Conservation (phyloP, 92 coral and sea anemone genomes). For the Siderastrea radians region DNA sequence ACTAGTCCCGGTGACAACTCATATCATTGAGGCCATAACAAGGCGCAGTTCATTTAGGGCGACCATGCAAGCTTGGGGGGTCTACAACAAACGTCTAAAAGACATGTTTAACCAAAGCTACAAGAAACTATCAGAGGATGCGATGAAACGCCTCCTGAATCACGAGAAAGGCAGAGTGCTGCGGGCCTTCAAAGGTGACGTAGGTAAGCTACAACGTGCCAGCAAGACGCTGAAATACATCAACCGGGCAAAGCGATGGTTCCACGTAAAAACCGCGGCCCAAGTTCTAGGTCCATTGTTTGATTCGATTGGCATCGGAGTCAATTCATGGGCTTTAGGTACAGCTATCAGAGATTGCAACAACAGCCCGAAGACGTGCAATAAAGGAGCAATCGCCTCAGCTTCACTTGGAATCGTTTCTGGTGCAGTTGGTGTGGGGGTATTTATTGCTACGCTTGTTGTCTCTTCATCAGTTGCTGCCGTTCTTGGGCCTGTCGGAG, state of each 20-base stretch:
- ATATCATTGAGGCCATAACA: not conserved
- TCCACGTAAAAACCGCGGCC: not conserved
- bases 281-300: conserved; percentile 8
- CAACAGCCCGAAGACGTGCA: not conserved
- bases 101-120: not conserved
- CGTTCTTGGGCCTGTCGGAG: not conserved
- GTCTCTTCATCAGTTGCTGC: not conserved
- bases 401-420: not conserved
- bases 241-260: conserved; percentile 11
- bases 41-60: not conserved
- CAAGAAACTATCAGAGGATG: not conserved
- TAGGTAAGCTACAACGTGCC: not conserved
- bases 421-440: not conserved
- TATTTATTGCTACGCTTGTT: not conserved
- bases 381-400: not conserved
- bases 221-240: conserved; percentile 14
- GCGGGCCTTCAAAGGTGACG: not conserved
- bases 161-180: not conserved
- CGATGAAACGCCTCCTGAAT: not conserved
- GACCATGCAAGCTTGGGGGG: conserved; percentile 16
- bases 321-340: conserved; percentile 21
- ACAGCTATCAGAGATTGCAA: not conserved
- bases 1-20: conserved; percentile 4
- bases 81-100: not conserved
- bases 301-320: not conserved